Evolutionary conservation across 2,113 vertebrate genomes (phyloP).

Genomic region (Campylomormyrus tamandua): DNA sequence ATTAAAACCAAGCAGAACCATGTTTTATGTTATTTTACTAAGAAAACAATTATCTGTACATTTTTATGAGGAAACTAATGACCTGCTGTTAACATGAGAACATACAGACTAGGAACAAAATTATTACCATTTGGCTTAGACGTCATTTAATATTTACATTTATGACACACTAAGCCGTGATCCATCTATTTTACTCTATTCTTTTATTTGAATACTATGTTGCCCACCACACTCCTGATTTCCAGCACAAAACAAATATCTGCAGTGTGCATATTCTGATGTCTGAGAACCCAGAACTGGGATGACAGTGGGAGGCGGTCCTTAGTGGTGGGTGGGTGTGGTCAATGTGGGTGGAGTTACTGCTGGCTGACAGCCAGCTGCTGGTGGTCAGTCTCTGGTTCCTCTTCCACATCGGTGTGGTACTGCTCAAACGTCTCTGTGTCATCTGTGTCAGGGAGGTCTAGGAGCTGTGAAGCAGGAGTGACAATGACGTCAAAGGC

Average conservation of each 20-base stretch:
- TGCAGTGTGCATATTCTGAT: not conserved
- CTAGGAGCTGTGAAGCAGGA: conserved; percentile 68
- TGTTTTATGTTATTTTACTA: not conserved
- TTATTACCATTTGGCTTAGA: not conserved
- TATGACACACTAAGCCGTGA: not conserved
- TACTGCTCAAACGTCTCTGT: conserved; percentile 89
- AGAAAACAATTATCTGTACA: not conserved
- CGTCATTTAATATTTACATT: not conserved
- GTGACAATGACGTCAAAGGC: not conserved
- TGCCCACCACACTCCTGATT: not conserved
- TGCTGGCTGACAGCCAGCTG: conserved; percentile 98
- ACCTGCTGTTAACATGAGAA: not conserved
- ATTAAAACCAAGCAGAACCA: not conserved
- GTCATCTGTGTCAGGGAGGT: conserved; percentile 90
- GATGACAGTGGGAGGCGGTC: not conserved
- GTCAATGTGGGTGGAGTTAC: conserved; percentile 50
- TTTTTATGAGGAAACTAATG: not conserved
- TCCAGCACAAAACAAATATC: not conserved
- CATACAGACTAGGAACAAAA: not conserved
- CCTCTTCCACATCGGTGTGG: conserved; percentile 82
- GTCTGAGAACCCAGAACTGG: not conserved
- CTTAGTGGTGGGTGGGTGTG: not conserved
- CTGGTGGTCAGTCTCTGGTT: conserved; percentile 92
- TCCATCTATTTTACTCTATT: not conserved
- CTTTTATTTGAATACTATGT: not conserved